Evolutionary conservation across 2,888 invertebrate species (phyloP), one percentile per base, ranked within the genome.

Genomic region (Troides aeacus): DNA sequence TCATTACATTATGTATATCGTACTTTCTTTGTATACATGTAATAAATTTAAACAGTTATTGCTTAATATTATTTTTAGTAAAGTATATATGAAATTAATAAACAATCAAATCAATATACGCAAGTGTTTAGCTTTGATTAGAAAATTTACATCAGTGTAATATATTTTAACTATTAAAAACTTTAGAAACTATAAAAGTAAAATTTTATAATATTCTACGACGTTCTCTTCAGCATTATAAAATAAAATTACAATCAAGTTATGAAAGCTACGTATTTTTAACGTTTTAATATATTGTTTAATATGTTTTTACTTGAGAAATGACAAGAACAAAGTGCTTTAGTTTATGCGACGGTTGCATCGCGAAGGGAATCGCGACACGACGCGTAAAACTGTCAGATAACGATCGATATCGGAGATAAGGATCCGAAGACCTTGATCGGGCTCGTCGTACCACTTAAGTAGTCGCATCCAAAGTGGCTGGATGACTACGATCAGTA

Each of bases 361-460:
- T 80, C 80, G 77, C 80, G 79, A 83, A 83, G 79, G 81, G 83
- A 84, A 83, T 82, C 78, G 82, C 81, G 83, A 86, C 81, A 77
- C 81, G 82, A 84, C 86, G 89, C 88, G 89, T 90, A 88, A 89
- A 90, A 87, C 87, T 90, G 89, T 87, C 90, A 77, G 78, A 90
- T 91, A 88, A 85, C 84, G 82, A 89, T 90, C 90, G 80, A 85
- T 85, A 79, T 83, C 81, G 69, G 75, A 84, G 90, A 90, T 89
- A 86, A 80, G 76, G 79, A 89, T 90, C 88, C 15, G 81, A 61
- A 60, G 57, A 30, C 18, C 66, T 36, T 53, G 66, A 24, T 62
- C 61, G 10, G 62, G 23, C 39, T 7, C 30, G 36, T 7, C 61
- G 42, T 8, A 39, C 57, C 64, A 64, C 42, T 64, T 23, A 39